Evolutionary conservation across 2,888 invertebrate genomes (phyloP), one percentile per base, ranked within the genome.

Genomic region (Oxycera nigricornis): DNA sequence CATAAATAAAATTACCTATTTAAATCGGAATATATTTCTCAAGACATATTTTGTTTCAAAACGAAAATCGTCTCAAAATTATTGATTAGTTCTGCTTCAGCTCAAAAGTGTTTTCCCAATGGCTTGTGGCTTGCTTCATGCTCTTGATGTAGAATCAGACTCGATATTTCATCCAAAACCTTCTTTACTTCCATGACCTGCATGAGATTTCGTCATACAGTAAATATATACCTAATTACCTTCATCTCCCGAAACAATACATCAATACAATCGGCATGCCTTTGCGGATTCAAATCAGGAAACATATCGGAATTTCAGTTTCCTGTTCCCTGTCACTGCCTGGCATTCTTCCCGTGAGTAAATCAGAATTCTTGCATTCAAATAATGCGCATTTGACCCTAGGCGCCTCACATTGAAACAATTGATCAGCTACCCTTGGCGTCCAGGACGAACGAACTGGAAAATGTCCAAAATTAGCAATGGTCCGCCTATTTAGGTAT

Each of bases 361-460:
- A 70, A 52, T 35, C 70, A 52, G 70, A 30, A 70, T 70, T 70
- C 70, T 70, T 52, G 70, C 52, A 70, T 70, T 70, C 70, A 70
- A 70, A 70, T 70, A 52, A 70, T 31, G 70, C 39, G 39, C 39
- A 14, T 20, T 30, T 70, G 52, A 70, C 52, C 52, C 24, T 35
- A 55, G 70, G 70, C 70, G 70, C 70, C 70, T 70, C 11, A 30
- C 11, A 30, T 22, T 20, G 24, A 52, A 52, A 52, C 52, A 70
- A 70, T 35, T 28, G 31, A 52, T 31, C 22, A n/a, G 11, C 6
- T 70, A 3, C 24, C 50, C 14, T 17, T 52, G 52, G 35, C 22
- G 65, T 1, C 11, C n/a, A n/a, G n/a, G 26, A 7, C 14, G 20
- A 22, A 9, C 39, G 41, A 65, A 72, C 50, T 30, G 30, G 57